Evolutionary conservation across 2,113 vertebrate species (phyloP), one percentile per base, ranked within the genome.

Genomic region (Amphiprion ocellaris): DNA sequence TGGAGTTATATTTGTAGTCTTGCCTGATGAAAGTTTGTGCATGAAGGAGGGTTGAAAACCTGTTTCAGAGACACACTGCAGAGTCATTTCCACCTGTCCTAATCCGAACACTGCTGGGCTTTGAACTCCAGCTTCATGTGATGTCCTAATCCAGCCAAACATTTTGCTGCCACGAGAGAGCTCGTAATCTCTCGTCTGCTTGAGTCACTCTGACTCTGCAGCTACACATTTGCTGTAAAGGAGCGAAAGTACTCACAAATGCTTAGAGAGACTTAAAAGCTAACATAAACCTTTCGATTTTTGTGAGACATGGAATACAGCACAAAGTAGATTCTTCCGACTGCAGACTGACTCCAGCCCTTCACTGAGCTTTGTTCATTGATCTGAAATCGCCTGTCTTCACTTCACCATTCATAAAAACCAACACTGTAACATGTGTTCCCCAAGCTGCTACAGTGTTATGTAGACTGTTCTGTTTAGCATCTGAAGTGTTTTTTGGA

Each of bases 91-190:
- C 68, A 74, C 79, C 80, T 85, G 72, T 77, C 73, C 58, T 26
- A 64, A 79, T 81, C 62, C 74, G 11, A 10, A 50, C 23, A 9
- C 61, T 52, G 74, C 76, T 52, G 9, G 59, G 73, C 62, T 81
- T 87, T 87, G 84, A 90, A 87, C 60, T 64, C 54, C 68, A 44
- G 17, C 65, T 86, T 85, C 89, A 85, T 86, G 86, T 90, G 85
- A 87, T 74, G 66, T 52, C 63, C 68, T 89, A 90, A 92, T 89
- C 86, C 88, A 89, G 81, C 85, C 82, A 85, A 89, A 82, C 74
- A 77, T 77, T 87, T 79, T 64, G 74, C 85, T 68, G 74, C 79
- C 74, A 81, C 19, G 16, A 75, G 50, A 79, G 59, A 60, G 56
- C 41, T 66, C 17, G 28, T 88, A 89, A 80, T 84, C 85, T 79